A percentile compares a stretch with the other conserved stretches of the same genome.
These are phyloP conservation scores for Drosophila fuyamai DNA, from an alignment of 1,140 invertebrate species.

Conservation along the genomic window DNA sequence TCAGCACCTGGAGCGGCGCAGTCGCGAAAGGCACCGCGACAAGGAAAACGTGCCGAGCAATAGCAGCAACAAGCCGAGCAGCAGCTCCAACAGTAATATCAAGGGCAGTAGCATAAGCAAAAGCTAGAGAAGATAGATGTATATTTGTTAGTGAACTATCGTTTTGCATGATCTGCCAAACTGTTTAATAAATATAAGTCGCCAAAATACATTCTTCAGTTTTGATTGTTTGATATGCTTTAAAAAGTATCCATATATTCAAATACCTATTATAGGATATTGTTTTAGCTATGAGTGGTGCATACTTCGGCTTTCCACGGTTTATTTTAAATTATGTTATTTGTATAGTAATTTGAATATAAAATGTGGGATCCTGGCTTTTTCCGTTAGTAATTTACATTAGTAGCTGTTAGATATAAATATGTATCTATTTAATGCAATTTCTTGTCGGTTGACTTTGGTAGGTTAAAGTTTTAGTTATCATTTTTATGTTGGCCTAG, in stretches of 20 bases:
- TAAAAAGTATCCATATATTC: no score
- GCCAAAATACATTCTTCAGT: conserved; percentile 15
- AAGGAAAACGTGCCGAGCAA: conserved; percentile 67
- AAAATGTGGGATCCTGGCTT: no score
- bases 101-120: conserved; percentile 2
- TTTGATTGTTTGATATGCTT: neutral
- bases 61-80: conserved; percentile 33
- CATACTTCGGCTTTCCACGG: no score
- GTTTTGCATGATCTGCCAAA: conserved; percentile 7
- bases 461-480: neutral
- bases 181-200: conserved; percentile 6
- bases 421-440: neutral
- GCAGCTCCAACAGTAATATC: conserved; percentile 2
- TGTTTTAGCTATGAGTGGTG: no score
- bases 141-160: conserved; percentile 6
- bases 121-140: neutral
- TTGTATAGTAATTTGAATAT: no score
- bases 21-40: conserved; percentile 42
- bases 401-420: no score
- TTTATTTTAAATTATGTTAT: no score
- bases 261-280: no score
- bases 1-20: conserved; percentile 58
- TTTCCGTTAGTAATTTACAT: no score
- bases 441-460: neutral
- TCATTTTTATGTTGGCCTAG: conserved; percentile 11